A percentile compares a stretch with the other conserved stretches of the same genome.
Evolutionary conservation across 2,888 invertebrate species (phyloP).

Genomic region (Oscheius onirici): DNA sequence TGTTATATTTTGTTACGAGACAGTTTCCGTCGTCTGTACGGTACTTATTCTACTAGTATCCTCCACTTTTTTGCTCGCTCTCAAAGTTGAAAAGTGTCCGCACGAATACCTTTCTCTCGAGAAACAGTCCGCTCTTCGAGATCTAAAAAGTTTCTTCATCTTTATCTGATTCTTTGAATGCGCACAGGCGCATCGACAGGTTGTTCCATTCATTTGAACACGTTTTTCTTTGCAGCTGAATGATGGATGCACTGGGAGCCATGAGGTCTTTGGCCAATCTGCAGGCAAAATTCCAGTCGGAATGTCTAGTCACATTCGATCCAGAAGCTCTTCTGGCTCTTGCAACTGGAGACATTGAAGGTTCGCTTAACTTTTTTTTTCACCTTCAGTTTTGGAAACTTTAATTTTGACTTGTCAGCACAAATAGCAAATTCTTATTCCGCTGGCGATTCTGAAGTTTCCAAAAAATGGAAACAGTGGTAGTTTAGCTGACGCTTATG

Average conservation of each 20-base stretch:
- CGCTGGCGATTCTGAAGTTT: no score
- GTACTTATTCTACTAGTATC: no score
- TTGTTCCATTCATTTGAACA: background rate
- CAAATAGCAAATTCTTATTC: no score
- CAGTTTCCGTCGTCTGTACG: no score
- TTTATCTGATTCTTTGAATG: constrained; percentile 23
- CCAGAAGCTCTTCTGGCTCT: constrained; percentile 23
- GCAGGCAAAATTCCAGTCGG: constrained; percentile 16
- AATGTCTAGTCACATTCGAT: constrained; percentile 25
- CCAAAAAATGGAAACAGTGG: no score
- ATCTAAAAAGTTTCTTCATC: constrained; percentile 32
- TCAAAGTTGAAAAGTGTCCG: constrained; percentile 17
- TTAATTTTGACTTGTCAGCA: no score
- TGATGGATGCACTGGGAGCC: constrained; percentile 25
- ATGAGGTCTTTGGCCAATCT: constrained; percentile 27
- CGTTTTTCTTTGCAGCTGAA: background rate
- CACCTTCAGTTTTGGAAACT: no score
- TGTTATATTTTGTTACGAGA: no score
- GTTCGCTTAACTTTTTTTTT: background rate
- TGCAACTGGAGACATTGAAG: constrained; percentile 12
- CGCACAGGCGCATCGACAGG: no score
- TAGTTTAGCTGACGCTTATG: no score
- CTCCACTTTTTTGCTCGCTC: no score
- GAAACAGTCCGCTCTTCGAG: background rate
- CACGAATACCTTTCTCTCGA: constrained; percentile 12